Percentiles rank a stretch among this genome's conserved stretches.
Conservation (phyloP, 2,888 invertebrate species). For the Eristalinus sepulchralis region DNA sequence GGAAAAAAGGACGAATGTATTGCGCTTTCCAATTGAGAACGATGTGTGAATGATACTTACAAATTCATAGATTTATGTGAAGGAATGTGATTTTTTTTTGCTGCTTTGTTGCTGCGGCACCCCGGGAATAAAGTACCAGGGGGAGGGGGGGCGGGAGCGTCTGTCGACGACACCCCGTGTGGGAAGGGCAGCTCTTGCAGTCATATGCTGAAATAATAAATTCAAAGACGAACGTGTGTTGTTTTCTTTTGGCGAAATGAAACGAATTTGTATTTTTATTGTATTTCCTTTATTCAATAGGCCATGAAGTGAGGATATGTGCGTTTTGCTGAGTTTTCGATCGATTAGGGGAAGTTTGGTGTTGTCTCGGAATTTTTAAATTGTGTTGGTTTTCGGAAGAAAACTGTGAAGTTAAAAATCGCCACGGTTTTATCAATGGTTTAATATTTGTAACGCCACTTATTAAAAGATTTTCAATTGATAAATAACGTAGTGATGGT, state of each 20-base stretch:
- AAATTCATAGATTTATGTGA: conserved; percentile 71
- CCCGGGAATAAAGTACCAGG: too few species aligned
- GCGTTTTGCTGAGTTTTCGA: conserved; percentile 23
- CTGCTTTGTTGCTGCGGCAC: background rate
- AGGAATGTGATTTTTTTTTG: conserved; percentile 24
- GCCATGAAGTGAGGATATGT: conserved; percentile 52
- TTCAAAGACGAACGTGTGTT: conserved; percentile 1
- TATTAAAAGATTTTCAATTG: too few species aligned
- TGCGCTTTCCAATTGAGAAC: conserved; percentile 63
- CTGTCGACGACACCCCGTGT: background rate
- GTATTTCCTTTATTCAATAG: conserved; percentile 32
- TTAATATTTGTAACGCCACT: too few species aligned
- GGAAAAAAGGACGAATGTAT: conserved; percentile 42
- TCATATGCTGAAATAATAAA: conserved; percentile 48
- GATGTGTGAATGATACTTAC: conserved; percentile 66
- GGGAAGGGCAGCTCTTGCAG: conserved; percentile 5
- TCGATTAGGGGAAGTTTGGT: background rate
- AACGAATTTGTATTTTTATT: conserved; percentile 42
- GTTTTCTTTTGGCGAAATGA: conserved; percentile 5
- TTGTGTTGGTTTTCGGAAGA: background rate
- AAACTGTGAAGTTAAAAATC: too few species aligned
- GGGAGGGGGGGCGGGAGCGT: conserved; percentile 16
- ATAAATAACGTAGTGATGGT: too few species aligned
- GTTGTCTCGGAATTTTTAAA: background rate
- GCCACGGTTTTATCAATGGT: too few species aligned